Percentiles rank a stretch among this genome's conserved stretches.
phyloP scores from a whole-genome alignment of 2,797 vertebrate species.

The Sternarchorhynchus goeldii region DNA sequence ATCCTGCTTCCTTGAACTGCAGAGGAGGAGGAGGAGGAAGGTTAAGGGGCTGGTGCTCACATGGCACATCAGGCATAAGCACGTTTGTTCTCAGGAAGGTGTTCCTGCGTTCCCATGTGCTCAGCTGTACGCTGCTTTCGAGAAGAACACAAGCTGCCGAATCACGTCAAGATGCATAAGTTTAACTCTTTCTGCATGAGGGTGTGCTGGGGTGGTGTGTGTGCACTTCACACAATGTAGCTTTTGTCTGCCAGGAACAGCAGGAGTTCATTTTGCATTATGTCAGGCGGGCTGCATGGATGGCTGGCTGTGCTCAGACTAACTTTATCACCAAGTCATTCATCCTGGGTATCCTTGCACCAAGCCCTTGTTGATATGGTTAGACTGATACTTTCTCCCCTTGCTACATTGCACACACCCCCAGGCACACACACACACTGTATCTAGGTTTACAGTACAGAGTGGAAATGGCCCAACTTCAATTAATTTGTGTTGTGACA shows the following conservation, averaged over 20 bases:
- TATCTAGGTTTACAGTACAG: no score
- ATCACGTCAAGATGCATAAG: not conserved
- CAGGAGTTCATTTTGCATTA: conserved; percentile 44
- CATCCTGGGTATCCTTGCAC: conserved; percentile 36
- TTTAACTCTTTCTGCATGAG: conserved; percentile 17
- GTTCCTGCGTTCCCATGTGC: not conserved
- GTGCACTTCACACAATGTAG: conserved; percentile 22
- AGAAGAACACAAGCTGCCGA: not conserved
- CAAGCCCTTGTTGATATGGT: conserved; percentile 31
- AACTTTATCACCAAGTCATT: conserved; percentile 35
- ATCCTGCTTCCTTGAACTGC: conserved; percentile 36
- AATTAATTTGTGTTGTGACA: no score
- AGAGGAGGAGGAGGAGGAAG: conserved; percentile 21
- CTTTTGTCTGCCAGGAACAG: conserved; percentile 25
- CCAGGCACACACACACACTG: not conserved
- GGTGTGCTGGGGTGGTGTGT: not conserved
- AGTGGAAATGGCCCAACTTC: no score
- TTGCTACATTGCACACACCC: not conserved
- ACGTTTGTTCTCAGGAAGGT: conserved; percentile 16
- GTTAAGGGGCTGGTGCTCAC: conserved; percentile 39
- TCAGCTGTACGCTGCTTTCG: conserved; percentile 6
- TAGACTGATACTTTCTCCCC: conserved; percentile 23
- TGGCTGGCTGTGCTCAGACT: conserved; percentile 34
- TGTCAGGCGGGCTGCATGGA: conserved; percentile 36
- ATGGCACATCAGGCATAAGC: conserved; percentile 44